Evolutionary conservation across 2,888 invertebrate genomes (phyloP).

Genomic region (Acanthosoma haemorrhoidale): DNA sequence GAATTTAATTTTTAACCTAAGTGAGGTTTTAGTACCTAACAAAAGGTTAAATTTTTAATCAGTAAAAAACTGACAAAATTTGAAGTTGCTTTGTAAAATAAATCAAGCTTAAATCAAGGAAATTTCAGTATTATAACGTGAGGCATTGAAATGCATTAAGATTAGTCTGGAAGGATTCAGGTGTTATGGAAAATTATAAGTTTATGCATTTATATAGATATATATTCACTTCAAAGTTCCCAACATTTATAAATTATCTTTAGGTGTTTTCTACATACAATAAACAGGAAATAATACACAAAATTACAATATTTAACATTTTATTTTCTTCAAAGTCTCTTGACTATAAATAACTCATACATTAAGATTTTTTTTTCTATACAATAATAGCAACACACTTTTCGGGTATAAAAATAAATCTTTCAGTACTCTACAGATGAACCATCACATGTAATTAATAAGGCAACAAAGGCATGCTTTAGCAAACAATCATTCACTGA

Average conservation of each 20-base stretch:
- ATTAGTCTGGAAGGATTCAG: neutral
- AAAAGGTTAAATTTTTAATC: no score
- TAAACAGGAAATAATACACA: conserved; percentile 34
- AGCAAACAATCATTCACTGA: conserved; percentile 14
- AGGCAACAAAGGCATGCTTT: conserved; percentile 33
- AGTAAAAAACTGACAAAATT: no score
- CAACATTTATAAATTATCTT: conserved; percentile 40
- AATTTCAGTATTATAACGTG: no score
- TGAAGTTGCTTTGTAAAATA: no score
- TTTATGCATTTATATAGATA: conserved; percentile 23
- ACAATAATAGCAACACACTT: conserved; percentile 27
- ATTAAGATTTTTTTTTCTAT: conserved; percentile 17
- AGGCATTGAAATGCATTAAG: no score
- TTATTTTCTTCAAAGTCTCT: conserved; percentile 2
- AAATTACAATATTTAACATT: conserved; percentile 28
- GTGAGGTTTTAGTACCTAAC: no score
- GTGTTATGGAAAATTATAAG: neutral
- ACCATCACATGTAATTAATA: conserved; percentile 36
- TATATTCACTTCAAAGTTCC: conserved; percentile 39
- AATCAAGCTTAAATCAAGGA: no score
- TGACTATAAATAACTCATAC: conserved; percentile 14
- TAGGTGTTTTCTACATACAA: conserved; percentile 32
- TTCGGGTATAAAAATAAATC: conserved; percentile 36
- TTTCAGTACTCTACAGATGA: conserved; percentile 31
- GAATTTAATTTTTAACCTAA: no score